phyloP scores from a whole-genome alignment of 1,140 invertebrate genomes.

The Hyles vespertilio region DNA sequence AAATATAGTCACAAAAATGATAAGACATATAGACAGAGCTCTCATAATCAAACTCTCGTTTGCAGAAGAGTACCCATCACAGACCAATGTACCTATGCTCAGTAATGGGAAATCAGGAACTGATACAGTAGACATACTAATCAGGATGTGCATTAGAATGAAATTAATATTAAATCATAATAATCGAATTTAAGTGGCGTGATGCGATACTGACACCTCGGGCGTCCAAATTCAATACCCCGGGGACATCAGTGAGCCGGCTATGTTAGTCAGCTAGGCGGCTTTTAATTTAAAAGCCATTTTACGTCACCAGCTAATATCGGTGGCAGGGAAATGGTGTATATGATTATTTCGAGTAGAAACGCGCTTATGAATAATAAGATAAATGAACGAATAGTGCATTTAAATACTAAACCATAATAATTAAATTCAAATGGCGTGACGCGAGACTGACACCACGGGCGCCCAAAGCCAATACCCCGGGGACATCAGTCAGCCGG shows the following conservation, averaged over 20 bases:
- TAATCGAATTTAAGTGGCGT: slow-evolving; percentile 1
- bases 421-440: slow-evolving; percentile 1
- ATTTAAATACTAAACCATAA: not conserved
- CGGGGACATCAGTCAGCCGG: slow-evolving; percentile 20
- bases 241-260: slow-evolving; percentile 20
- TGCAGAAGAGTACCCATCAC: no score
- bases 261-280: slow-evolving; percentile 27
- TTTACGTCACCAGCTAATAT: slow-evolving; percentile 40
- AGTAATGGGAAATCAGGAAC: no score
- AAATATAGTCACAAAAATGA: no score
- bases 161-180: not conserved
- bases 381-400: no score
- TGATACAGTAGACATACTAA: no score
- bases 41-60: no score
- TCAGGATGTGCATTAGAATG: no score
- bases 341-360: slow-evolving; percentile 21
- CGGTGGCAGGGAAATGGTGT: slow-evolving; percentile 37
- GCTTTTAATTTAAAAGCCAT: slow-evolving; percentile 68
- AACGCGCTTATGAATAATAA: no score
- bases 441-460: not conserved
- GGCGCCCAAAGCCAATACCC: slow-evolving; percentile 6
- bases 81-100: no score
- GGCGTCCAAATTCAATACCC: slow-evolving; percentile 4
- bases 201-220: not conserved
- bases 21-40: no score